Base-by-base conservation (phyloP, 2,888 invertebrate species). In the Lithodes maja region DNA sequence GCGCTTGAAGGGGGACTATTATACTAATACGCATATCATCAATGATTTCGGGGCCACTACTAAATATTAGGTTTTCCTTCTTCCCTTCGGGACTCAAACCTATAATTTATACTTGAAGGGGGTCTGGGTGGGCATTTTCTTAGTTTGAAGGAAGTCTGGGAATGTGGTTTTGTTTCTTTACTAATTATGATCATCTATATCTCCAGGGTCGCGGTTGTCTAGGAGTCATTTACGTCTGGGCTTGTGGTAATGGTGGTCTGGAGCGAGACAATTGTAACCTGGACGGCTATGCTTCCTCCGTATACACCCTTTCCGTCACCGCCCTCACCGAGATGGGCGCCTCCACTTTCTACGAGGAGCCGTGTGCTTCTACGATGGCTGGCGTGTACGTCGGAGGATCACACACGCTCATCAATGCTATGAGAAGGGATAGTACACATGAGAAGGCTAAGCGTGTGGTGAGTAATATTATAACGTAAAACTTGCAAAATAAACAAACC, bases 321-420 rank as follows among this genome's bases (percentile, higher is more conserved):
- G 97, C 97, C 93, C 97, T 97, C 2, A 97, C 97, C 1, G 96
- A 97, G 93, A 52, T 15, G 50, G 92, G 93, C 55, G 95, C 95
- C 93, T 96, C 97, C 93, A 98, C 98, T 12, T 98, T 97, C 97
- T 99, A 98, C 93, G 97, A 97, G 1, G 99, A 99, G 94, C 95
- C 95, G 89, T 99, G 99, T 93, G 96, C 98, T 0, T 97, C 98
- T 0, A 97, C 97, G 0, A 94, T 98, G 92, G 97, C 98, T 0
- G 96, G 97, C 0, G 97, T 98, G 0, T 98, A 97, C 94, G 98
- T 98, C 83, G 97, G 97, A 90, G 98, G 98, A 87, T 96, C 96
- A 81, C 96, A 96, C 93, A 95, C 95, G 92, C 9, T 85, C 7
- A n/a, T 52, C 61, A 53, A 0, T 1, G 84, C 77, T 12, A 5